Base-by-base conservation (phyloP, 2,113 vertebrate species). In the Bufo gargarizans region DNA sequence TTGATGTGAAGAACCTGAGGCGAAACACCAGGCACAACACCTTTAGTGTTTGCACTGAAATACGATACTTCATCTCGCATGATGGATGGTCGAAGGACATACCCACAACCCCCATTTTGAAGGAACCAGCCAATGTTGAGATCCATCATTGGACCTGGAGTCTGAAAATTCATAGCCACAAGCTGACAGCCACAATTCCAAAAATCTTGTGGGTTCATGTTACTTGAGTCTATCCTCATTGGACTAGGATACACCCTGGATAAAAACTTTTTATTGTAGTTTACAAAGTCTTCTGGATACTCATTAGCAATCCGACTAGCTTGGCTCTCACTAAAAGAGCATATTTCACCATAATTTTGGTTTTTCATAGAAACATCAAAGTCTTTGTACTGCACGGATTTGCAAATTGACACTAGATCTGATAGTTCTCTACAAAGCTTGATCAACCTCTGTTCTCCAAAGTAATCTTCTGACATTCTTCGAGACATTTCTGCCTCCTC, bases 111-210 rank as follows among this genome's bases (percentile, higher is more conserved):
- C 1, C 98, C 98, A 0, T 99, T 99, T 91, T 99, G 97, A 0
- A 96, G 93, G 91, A 99, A 99, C 92, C 98, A 99, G 33, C 97
- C 98, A 3, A 97, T 95, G 91, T 97, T 96, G 20, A 99, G 95
- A 92, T 99, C 98, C 95, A 99, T 95, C 98, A 99, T 99, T 77
- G 97, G 98, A 0, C 98, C 98, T 0, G 97, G 97, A 0, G 98
- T 99, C 94, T 99, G 98, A 86, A 97, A 98, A 94, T 99, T 99
- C 94, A 99, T 96, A 17, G 97, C 97, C 91, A 99, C 97, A 16
- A 99, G 95, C 92, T 99, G 98, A 91, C 98, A 97, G 83, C 98
- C 98, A 86, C 98, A 97, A 33, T 99, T 99, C 98, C 98, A 99
- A 91, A 97, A 99, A 86, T 97, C 97, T 90, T 99, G 98, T 0